Conservation (phyloP, 2,113 vertebrate genomes). For the Stictonetta naevosa region DNA sequence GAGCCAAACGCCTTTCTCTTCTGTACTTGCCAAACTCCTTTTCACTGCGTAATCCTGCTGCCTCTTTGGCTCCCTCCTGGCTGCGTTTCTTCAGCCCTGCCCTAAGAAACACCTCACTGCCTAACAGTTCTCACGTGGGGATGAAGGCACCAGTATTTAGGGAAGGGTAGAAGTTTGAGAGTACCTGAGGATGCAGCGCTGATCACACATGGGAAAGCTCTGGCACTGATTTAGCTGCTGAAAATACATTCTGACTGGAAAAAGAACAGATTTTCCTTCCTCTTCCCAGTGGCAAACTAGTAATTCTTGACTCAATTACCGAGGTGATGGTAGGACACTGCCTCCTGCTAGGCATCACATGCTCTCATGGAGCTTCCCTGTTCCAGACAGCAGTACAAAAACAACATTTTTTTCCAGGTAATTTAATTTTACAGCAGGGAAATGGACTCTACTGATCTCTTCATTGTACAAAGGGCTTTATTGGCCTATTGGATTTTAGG, state of each 20-base stretch:
- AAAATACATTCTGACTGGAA: neutral
- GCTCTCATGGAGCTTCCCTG: neutral
- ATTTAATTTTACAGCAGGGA: neutral
- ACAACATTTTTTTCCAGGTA: neutral
- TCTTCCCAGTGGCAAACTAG: neutral
- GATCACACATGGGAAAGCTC: neutral
- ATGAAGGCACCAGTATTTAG: neutral
- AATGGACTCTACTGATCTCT: neutral
- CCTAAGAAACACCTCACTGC: neutral
- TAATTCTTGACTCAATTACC: neutral
- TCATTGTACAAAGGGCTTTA: neutral
- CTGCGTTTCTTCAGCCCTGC: neutral
- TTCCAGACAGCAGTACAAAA: neutral
- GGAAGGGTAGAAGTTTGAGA: neutral
- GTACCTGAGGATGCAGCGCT: neutral
- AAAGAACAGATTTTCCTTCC: neutral
- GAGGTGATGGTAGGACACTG: neutral
- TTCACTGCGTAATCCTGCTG: neutral
- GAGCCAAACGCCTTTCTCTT: neutral
- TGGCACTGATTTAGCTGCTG: neutral
- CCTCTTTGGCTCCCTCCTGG: neutral
- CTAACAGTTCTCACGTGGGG: neutral
- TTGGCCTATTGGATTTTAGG: neutral
- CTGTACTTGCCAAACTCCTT: neutral
- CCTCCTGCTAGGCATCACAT: neutral